A percentile compares a stretch with the other conserved stretches of the same genome.
Evolutionary conservation across 1,140 invertebrate genomes (phyloP).

Genomic region (Drosophila micromelanica): DNA sequence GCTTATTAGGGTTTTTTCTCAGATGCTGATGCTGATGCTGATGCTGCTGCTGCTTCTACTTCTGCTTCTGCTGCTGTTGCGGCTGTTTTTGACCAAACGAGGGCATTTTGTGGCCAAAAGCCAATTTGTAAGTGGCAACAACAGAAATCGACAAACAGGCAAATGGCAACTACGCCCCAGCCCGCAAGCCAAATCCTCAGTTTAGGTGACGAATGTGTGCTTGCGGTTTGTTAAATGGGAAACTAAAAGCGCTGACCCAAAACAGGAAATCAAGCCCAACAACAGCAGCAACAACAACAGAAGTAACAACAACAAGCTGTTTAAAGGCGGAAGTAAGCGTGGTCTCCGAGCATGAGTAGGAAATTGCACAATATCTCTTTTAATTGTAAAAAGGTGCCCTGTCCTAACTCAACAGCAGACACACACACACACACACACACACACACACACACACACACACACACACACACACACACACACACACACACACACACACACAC

Average conservation of each 20-base stretch:
- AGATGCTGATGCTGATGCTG: conserved; percentile 19
- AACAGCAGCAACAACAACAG: conserved; percentile 15
- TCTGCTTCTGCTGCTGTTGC: neutral
- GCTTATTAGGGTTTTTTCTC: conserved; percentile 52
- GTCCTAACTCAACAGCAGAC: neutral
- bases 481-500: no score
- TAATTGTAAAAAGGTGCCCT: conserved; percentile 45
- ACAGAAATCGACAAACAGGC: conserved; percentile 50
- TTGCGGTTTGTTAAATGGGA: conserved; percentile 59
- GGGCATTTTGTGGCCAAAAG: conserved; percentile 58
- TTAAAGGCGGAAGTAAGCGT: conserved; percentile 41
- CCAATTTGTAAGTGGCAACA: conserved; percentile 66
- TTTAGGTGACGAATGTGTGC: conserved; percentile 58
- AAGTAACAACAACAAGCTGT: conserved; percentile 11
- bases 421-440: conserved; percentile 3
- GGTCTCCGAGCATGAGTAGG: conserved; percentile 27
- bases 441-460: conserved; percentile 1
- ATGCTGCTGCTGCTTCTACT: conserved; percentile 18
- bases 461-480: conserved; percentile 1
- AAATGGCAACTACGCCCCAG: conserved; percentile 9
- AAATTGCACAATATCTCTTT: conserved; percentile 49
- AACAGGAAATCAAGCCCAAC: conserved; percentile 44
- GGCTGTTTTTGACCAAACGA: conserved; percentile 36
- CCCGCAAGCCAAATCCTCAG: conserved; percentile 10
- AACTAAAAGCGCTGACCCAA: conserved; percentile 48